A percentile compares a stretch with the other conserved stretches of the same genome.
These are phyloP conservation scores for Hypotaenidia okinawae DNA, from an alignment of 2,797 vertebrate species.

Conservation along the genomic window DNA sequence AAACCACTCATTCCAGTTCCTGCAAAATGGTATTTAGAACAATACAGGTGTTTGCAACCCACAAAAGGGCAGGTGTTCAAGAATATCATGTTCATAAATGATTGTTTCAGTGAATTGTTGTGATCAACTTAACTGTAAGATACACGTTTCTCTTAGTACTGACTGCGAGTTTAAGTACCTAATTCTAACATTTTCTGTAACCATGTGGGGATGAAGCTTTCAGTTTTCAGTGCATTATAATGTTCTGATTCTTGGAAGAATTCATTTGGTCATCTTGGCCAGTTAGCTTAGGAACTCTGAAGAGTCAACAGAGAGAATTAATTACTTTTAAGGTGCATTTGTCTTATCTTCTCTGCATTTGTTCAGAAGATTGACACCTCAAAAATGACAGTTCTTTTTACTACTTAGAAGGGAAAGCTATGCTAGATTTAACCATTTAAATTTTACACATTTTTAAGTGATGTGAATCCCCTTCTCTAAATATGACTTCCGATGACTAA, in stretches of 20 bases:
- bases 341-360: neutral
- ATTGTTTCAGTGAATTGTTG: neutral
- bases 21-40: no score
- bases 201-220: neutral
- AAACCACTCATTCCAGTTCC: no score
- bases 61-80: neutral
- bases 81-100: neutral
- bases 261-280: neutral
- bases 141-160: neutral
- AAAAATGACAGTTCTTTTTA: neutral
- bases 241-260: neutral
- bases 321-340: neutral
- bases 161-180: neutral
- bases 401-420: neutral
- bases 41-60: neutral
- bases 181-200: neutral
- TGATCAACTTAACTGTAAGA: neutral
- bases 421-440: neutral
- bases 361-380: neutral
- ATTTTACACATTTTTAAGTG: neutral
- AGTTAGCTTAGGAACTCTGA: neutral
- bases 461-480: neutral
- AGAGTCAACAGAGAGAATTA: neutral
- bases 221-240: neutral
- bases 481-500: neutral